phyloP scores from a whole-genome alignment of 1,140 invertebrate genomes.

The Cydia amplana region DNA sequence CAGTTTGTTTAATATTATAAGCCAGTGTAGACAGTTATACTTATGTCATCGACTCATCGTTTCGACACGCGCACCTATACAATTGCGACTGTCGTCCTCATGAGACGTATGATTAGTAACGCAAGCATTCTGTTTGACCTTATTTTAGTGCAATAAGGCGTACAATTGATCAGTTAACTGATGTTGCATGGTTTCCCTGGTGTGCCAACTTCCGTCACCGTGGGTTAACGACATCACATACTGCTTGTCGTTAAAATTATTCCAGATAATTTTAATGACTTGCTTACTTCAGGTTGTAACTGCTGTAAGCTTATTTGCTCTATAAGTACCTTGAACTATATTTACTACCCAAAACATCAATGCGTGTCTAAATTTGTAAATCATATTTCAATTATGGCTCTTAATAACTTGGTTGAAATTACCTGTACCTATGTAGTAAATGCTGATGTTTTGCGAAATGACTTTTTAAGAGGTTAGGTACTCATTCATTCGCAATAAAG shows the following conservation, averaged over 20 bases:
- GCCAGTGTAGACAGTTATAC: no score
- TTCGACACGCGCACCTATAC: background rate
- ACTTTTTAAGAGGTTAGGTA: no score
- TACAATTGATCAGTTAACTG: background rate
- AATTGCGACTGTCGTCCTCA: constrained; percentile 17
- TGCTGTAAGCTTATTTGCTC: no score
- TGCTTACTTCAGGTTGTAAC: no score
- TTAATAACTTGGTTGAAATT: no score
- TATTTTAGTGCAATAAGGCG: background rate
- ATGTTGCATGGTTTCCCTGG: background rate
- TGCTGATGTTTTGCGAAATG: no score
- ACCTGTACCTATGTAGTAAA: no score
- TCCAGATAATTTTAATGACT: constrained; percentile 20
- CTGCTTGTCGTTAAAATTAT: constrained; percentile 8
- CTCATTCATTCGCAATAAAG: no score
- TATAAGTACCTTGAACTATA: no score
- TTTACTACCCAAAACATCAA: no score
- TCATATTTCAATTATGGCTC: no score
- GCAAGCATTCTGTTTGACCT: background rate
- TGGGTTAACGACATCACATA: background rate
- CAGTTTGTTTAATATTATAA: background rate
- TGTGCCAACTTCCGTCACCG: constrained; percentile 11
- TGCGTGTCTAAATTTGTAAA: no score
- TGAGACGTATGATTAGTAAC: background rate
- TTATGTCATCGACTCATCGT: background rate